Base-by-base conservation (phyloP, 1,140 invertebrate species). In the Cydia amplana region DNA sequence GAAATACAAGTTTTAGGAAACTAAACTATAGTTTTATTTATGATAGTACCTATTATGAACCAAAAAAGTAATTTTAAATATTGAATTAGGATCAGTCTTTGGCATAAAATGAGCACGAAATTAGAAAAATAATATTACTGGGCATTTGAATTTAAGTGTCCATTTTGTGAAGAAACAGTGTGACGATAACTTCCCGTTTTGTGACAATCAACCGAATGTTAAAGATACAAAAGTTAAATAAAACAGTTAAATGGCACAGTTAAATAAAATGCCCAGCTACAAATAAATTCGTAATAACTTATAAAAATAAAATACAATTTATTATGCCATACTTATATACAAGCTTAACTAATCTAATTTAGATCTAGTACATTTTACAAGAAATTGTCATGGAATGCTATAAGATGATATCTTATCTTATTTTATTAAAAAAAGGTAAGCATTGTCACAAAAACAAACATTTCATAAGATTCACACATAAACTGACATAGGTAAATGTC, bases 61-160 rank as follows among this genome's bases (percentile, higher is more conserved):
- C 32, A 74, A 75, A 46, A 75, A 63, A 72, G 51, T 70, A 18
- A 77, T 20, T 64, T 64, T 36, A 43, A 74, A 72, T 70, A 77
- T 60, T 72, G 40, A 76, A 78, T 65, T 79, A 72, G 55, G 79
- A 79, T 84, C 85, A 90, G 85, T 90, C 88, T 90, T 90, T 90
- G 87, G 86, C 83, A 80, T 83, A 78, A 6, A 85, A 88, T 90
- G 87, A 90, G 86, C 88, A 73, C 49, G 32, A 70, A 70, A 70
- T 70, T 51, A 51, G n/a, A 51, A 51, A 23, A 60, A 60, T 7
- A 6, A 40, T 60, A 60, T n/a, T 23, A 60, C 49, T 51, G n/a
- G n/a, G n/a, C 16, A 51, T 51, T 18, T 51, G 5, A 1, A 51
- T 18, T 51, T 18, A 18, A 51, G 16, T 51, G 5, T 18, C 49